These are phyloP conservation scores for Caenorhabditis sp. DNA, from an alignment of 2,888 invertebrate species.

Conservation along the genomic window DNA sequence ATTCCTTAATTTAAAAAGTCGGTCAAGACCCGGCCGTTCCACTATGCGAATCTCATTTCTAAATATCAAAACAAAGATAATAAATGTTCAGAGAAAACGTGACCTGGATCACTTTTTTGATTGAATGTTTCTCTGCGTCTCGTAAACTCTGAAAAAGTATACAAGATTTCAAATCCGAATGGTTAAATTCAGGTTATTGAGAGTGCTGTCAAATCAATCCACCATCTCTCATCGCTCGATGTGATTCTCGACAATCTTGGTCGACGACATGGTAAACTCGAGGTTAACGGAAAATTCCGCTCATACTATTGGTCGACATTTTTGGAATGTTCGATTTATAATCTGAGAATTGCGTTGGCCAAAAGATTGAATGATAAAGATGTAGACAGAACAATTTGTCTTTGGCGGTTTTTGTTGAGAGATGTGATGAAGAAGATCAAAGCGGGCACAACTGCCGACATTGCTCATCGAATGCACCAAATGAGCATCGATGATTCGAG, in stretches of 20 bases:
- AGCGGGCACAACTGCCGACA: slow-evolving; percentile 58
- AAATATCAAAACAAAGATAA: too few relatives aligned
- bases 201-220: slow-evolving; percentile 54
- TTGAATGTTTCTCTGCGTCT: too few relatives aligned
- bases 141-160: too few relatives aligned
- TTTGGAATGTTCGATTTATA: slow-evolving; percentile 61
- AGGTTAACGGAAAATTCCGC: slow-evolving; percentile 54
- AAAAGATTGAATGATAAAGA: slow-evolving; percentile 47
- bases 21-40: too few relatives aligned
- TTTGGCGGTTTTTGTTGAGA: slow-evolving; percentile 58
- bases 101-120: too few relatives aligned
- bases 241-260: slow-evolving; percentile 64
- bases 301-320: slow-evolving; percentile 64
- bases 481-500: slow-evolving; percentile 46
- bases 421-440: slow-evolving; percentile 64
- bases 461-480: slow-evolving; percentile 51
- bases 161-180: too few relatives aligned
- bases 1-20: too few relatives aligned
- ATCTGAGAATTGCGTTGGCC: slow-evolving; percentile 48
- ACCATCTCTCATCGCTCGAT: slow-evolving; percentile 53
- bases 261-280: slow-evolving; percentile 63
- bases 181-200: slow-evolving; percentile 58
- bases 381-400: slow-evolving; percentile 56
- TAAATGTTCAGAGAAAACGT: too few relatives aligned
- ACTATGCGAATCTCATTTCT: too few relatives aligned